Base-by-base conservation (phyloP, 2,888 invertebrate species). In the Orthonevra nobilis region DNA sequence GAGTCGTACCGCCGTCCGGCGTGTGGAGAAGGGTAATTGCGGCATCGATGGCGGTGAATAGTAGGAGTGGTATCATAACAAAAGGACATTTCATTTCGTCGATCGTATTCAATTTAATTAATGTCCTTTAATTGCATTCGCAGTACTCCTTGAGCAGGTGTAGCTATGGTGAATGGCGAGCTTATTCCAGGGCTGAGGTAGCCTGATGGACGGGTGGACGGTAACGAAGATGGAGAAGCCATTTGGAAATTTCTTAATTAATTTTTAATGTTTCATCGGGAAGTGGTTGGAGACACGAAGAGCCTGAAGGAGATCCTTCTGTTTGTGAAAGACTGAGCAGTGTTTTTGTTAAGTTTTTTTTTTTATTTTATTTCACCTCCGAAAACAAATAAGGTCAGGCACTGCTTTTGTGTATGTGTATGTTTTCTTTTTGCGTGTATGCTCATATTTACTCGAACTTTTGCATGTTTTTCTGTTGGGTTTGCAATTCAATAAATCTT, bases 401-500 rank as follows among this genome's bases (percentile, higher is more conserved):
- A 52, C 23, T 14, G 7, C 19, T 44, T 28, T 38, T 46, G n/a
- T n/a, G n/a, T n/a, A n/a, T n/a, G 28, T 26, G 2, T 34, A 7
- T 15, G n/a, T 30, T 19, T 20, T 19, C 1, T 14, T 42, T 50
- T 7, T n/a, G 30, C 2, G n/a, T 32, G 9, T 58, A 20, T 54
- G 52, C 36, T 46, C 36, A 60, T 74, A 68, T 74, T 69, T 74
- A n/a, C 50, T 38, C 38, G 42, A 52, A 50, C 34, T 66, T 74
- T 60, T 44, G 9, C 58, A 60, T 28, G 60, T 60, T 66, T 46
- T 46, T 38, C 46, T 20, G 44, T 50, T 40, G 26, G 58, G 40
- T 58, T 73, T 68, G 20, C 19, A 5, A 20, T 42, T 56, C 42
- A 77, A 77, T 77, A 77, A 77, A 77, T 77, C 70, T 64, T 77